Evolutionary conservation across 2,113 vertebrate species (phyloP).

Genomic region (Columbina picui): DNA sequence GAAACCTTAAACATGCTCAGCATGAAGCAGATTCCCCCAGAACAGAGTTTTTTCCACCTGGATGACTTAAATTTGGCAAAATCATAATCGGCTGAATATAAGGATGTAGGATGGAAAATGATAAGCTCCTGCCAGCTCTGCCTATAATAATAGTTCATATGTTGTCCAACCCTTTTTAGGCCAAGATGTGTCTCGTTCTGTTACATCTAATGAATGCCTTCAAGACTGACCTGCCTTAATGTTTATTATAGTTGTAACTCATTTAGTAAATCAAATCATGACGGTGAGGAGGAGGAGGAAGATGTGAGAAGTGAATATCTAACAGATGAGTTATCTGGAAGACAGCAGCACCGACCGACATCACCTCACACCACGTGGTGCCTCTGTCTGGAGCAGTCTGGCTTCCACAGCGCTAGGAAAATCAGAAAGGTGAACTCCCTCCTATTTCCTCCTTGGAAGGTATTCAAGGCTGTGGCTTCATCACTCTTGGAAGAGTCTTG

Average conservation of each 20-base stretch:
- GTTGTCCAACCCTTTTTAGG: background rate
- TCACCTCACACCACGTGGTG: background rate
- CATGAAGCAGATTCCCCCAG: background rate
- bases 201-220: background rate
- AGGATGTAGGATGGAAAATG: background rate
- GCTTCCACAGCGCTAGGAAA: conserved; percentile 19
- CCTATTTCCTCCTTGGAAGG: conserved; percentile 61
- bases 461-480: conserved; percentile 51
- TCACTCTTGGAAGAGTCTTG: conserved; percentile 50
- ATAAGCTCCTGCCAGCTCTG: conserved; percentile 1
- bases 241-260: background rate
- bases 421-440: conserved; percentile 41
- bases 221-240: background rate
- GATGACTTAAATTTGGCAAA: conserved; percentile 22
- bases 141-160: background rate
- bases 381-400: conserved; percentile 50
- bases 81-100: background rate
- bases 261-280: background rate
- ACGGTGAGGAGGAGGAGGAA: conserved; percentile 12
- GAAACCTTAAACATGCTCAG: background rate
- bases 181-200: conserved; percentile 23
- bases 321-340: conserved; percentile 56
- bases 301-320: conserved; percentile 27
- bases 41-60: background rate
- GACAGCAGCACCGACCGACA: conserved; percentile 16